A percentile compares a stretch with the other conserved stretches of the same genome.
Conservation (phyloP, 2,797 vertebrate species). For the Ibycter americanus region DNA sequence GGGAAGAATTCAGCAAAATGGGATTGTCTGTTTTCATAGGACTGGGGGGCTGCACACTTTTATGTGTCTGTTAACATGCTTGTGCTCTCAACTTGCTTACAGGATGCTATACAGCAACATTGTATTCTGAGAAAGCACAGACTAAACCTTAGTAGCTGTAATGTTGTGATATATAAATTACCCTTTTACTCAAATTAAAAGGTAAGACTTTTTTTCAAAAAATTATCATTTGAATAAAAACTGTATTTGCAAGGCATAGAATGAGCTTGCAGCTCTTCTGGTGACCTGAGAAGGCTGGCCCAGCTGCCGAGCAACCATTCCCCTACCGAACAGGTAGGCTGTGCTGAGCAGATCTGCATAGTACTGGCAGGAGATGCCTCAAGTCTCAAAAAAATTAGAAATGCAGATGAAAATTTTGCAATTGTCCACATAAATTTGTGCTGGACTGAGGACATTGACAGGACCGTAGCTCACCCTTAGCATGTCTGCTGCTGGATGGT, state of each 20-base stretch:
- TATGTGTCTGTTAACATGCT: background rate
- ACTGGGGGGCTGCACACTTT: no score
- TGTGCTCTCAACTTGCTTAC: background rate
- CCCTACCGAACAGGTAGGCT: background rate
- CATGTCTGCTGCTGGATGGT: background rate
- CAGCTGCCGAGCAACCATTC: background rate
- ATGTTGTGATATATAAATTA: background rate
- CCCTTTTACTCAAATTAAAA: background rate
- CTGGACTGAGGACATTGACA: background rate
- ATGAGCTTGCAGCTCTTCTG: background rate
- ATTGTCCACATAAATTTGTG: background rate
- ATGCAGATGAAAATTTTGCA: background rate
- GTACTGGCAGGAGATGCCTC: background rate
- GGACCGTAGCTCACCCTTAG: background rate
- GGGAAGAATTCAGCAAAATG: background rate
- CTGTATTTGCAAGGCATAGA: accelerated
- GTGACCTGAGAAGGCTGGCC: background rate
- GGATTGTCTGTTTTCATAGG: background rate
- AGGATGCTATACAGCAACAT: background rate
- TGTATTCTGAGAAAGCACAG: background rate
- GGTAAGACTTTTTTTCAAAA: background rate
- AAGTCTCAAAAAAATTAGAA: background rate
- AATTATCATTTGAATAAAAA: background rate
- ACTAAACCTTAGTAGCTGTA: background rate
- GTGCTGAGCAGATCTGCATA: background rate